Base-by-base conservation (phyloP, 2,888 invertebrate genomes). In the Hyposoter didymator region DNA sequence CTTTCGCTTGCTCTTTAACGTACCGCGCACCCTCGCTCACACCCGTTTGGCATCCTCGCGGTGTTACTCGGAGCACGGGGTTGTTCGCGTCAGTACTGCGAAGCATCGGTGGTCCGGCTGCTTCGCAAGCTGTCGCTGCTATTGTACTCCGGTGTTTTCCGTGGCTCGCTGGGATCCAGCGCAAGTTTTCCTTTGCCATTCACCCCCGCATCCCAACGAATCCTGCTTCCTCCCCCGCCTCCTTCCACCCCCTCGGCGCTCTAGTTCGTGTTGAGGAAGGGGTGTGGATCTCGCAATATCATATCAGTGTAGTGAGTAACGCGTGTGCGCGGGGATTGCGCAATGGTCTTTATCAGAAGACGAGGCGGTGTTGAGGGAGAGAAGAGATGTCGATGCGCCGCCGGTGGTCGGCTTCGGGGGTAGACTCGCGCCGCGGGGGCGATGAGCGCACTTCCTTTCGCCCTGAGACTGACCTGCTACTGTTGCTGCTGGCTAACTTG, bases 381-480 rank as follows among this genome's bases (percentile, higher is more conserved):
- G 90, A 90, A 92, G 85, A 92, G 90, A 93, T 93, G 93, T 92
- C 92, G 93, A 93, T 93, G 93, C 92, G 91, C 93, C 92, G 91
- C 90, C 91, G 92, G 92, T 92, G 93, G 91, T 92, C 92, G 93
- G 93, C 92, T 93, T 92, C 92, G 93, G 93, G 93, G 92, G 93
- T 92, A 92, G 93, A 92, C 92, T 92, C 92, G 92, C 93, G 93
- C 93, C 93, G 93, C 92, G 93, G 93, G 92, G 93, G 93, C 93
- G 94, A 93, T 93, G 93, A 93, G 93, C 93, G 92, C 91, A 91
- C 90, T 92, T 92, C 93, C 92, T 91, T 92, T 92, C 91, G 93
- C 91, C 92, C 93, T 93, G 92, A 93, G 91, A 93, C 91, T 92
- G 90, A 92, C 91, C 91, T 91, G 90, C 90, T 89, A 89, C 90